phyloP scores from a whole-genome alignment of 2,797 vertebrate species.

The Lacerta agilis region DNA sequence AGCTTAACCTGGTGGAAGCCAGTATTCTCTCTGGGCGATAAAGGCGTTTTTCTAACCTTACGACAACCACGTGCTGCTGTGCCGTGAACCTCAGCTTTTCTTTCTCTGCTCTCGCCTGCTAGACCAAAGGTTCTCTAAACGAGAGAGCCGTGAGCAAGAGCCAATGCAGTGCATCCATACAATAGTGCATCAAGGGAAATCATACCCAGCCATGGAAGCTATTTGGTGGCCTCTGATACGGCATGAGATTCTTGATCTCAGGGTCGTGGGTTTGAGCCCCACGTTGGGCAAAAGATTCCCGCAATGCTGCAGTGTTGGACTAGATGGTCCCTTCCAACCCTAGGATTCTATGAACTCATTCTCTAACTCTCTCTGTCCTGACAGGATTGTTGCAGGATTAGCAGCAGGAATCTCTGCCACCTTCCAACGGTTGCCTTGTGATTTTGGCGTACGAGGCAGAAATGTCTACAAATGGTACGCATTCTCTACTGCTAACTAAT shows the following conservation, averaged over 20 bases:
- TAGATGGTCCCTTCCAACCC: too few relatives aligned
- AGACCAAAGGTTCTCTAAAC: not conserved
- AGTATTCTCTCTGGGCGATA: not conserved
- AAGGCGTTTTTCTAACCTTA: not conserved
- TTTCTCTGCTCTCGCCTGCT: not conserved
- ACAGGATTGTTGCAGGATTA: not conserved
- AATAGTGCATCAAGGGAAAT: not conserved
- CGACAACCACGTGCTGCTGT: not conserved
- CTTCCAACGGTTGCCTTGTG: not conserved
- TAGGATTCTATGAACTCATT: not conserved
- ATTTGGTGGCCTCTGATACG: not conserved
- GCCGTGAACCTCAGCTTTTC: not conserved
- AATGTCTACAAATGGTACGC: not conserved
- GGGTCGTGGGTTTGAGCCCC: too few relatives aligned
- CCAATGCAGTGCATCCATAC: not conserved
- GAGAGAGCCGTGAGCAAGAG: not conserved
- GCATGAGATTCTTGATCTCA: too few relatives aligned
- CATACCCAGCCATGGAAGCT: not conserved
- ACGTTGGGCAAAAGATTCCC: too few relatives aligned
- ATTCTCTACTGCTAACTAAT: not conserved
- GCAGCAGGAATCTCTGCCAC: not conserved
- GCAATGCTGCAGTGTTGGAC: too few relatives aligned
- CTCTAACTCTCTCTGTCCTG: not conserved
- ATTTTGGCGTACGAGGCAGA: not conserved
- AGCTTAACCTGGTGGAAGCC: not conserved